Percentiles rank a stretch among this genome's conserved stretches.
Conservation (phyloP, 1,140 invertebrate species). For the Cepaea nemoralis region DNA sequence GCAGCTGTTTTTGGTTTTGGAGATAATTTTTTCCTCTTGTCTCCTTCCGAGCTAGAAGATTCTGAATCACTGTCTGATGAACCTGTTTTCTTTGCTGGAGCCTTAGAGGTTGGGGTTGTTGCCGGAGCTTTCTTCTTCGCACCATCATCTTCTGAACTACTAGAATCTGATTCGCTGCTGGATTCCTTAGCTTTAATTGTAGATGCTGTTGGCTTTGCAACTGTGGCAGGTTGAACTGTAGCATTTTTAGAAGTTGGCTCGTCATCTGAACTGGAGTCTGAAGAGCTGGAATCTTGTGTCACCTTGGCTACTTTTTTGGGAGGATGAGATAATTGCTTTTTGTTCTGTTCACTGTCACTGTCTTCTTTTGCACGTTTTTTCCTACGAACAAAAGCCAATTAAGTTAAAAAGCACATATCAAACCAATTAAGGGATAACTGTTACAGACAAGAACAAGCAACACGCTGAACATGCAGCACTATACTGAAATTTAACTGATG, state of each 20-base stretch:
- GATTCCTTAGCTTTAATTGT: conserved; percentile 39
- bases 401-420: not conserved
- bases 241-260: not conserved
- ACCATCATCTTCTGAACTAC: conserved; percentile 42
- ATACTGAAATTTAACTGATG: not conserved
- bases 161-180: conserved; percentile 47
- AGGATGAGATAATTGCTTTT: not conserved
- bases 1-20: conserved; percentile 29
- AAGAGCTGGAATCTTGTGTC: not conserved
- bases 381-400: too few relatives aligned
- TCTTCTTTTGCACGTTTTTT: conserved; percentile 4
- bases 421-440: not conserved
- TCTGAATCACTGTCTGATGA: conserved; percentile 46
- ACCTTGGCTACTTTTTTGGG: conserved; percentile 1
- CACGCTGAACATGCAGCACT: not conserved
- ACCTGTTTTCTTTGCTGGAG: conserved; percentile 28
- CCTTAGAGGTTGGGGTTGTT: not conserved
- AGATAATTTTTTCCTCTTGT: conserved; percentile 14
- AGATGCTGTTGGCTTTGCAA: not conserved
- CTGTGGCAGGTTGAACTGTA: not conserved
- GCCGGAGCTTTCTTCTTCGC: not conserved
- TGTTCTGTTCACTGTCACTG: not conserved
- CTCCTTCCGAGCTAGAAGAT: conserved; percentile 43
- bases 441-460: too few relatives aligned
- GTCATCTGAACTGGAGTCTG: not conserved